Conservation (phyloP, 2,113 vertebrate species). For the Meriones unguiculatus region DNA sequence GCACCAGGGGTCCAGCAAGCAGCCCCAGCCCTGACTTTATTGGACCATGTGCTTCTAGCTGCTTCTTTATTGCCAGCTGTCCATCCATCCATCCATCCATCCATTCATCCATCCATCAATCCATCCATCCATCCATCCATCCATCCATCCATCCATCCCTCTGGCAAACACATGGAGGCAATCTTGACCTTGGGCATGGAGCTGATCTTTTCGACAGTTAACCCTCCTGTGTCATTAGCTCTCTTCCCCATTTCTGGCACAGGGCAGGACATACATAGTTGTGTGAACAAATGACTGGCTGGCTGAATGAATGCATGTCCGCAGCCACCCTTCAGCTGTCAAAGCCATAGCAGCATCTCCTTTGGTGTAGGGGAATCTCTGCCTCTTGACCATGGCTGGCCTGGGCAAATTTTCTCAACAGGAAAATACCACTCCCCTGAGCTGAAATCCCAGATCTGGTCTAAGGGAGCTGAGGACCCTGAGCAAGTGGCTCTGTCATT, state of each 20-base stretch:
- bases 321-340: rapidly evolving
- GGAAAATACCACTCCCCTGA: background rate
- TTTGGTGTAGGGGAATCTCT: background rate
- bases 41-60: background rate
- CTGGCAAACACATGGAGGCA: background rate
- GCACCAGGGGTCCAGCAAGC: background rate
- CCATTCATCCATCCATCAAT: too few relatives aligned
- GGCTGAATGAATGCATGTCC: rapidly evolving
- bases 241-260: too few relatives aligned
- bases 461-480: background rate
- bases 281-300: background rate
- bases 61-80: background rate
- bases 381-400: background rate
- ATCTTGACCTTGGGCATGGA: background rate
- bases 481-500: background rate
- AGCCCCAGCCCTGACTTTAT: background rate
- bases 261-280: background rate
- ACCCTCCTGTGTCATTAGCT: background rate
- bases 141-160: background rate
- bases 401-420: background rate
- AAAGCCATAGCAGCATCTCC: background rate
- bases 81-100: background rate
- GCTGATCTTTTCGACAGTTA: background rate
- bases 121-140: background rate
- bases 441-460: background rate